Base-by-base conservation (phyloP, 2,113 vertebrate genomes). In the Silurus meridionalis region DNA sequence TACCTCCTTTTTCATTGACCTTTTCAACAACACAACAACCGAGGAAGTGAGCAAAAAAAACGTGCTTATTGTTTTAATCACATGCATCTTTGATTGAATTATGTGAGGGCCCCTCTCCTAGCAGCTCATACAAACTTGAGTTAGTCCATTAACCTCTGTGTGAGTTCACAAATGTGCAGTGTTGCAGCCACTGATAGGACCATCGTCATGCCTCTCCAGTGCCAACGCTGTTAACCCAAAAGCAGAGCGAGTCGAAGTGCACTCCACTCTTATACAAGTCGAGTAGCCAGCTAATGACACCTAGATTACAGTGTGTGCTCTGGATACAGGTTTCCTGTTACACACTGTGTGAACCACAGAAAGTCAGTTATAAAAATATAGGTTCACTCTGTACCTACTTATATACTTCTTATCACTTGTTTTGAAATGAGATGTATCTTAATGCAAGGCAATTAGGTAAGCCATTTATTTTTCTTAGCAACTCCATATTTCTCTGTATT, bases 41-140 rank as follows among this genome's bases (percentile, higher is more conserved):
- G 72, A 75, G 48, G 66, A 78, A 58, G 3, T 58, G n/a, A 82
- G 11, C 8, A 67, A 64, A 58, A 61, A 53, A 63, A 37, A 63
- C 10, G 58, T 74, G 72, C 28, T 63, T 83, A 75, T 82, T 28
- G 23, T 74, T 89, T 89, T 72, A 89, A 91, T 90, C 89, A 69
- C 88, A 84, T 90, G 72, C 85, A 88, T 89, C 71, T 88, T 90
- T 89, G 83, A 91, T 92, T 91, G 86, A 91, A 90, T 91, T 91
- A 90, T 77, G 82, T 57, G 79, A 87, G 85, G 83, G 86, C 80
- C 58, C 78, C 78, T 90, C 50, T 90, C 87, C 81, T 89, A 77
- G 53, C 82, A 87, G 82, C 82, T 66, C 89, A 85, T 86, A 90
- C 87, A 86, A 92, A 91, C 88, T 84, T 85, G 84, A 90, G 90